phyloP scores from a whole-genome alignment of 2,888 invertebrate species.

The Podabrus alpinus region DNA sequence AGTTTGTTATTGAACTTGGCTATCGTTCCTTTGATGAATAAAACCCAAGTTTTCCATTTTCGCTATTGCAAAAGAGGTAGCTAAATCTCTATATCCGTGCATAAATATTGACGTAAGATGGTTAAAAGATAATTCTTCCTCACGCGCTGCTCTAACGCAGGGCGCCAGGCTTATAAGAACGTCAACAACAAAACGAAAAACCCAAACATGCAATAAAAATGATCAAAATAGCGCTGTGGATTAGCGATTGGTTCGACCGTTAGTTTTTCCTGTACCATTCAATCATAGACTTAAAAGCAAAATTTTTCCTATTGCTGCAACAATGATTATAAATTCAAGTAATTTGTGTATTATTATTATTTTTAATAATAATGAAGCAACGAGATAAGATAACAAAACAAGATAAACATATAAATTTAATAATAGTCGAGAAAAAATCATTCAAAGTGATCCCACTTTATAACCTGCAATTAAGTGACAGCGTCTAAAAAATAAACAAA shows the following conservation, averaged over 20 bases:
- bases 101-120: neutral
- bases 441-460: neutral
- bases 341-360: neutral
- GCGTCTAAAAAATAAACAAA: neutral
- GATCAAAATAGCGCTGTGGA: neutral
- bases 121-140: neutral
- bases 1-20: neutral
- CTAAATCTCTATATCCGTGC: neutral
- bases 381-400: neutral
- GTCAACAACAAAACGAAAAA: neutral
- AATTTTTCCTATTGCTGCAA: neutral
- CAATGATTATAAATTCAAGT: neutral
- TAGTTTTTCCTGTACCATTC: neutral
- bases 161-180: neutral
- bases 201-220: neutral
- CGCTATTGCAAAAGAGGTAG: neutral
- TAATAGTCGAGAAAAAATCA: constrained; percentile 3
- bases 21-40: neutral
- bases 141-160: neutral
- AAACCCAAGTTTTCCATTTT: neutral
- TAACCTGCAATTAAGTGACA: neutral
- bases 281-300: neutral
- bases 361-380: neutral
- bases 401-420: constrained; percentile 1
- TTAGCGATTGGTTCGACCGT: neutral